These are phyloP conservation scores for Oxystoma pomonae DNA, from an alignment of 2,888 invertebrate genomes.

Conservation along the genomic window DNA sequence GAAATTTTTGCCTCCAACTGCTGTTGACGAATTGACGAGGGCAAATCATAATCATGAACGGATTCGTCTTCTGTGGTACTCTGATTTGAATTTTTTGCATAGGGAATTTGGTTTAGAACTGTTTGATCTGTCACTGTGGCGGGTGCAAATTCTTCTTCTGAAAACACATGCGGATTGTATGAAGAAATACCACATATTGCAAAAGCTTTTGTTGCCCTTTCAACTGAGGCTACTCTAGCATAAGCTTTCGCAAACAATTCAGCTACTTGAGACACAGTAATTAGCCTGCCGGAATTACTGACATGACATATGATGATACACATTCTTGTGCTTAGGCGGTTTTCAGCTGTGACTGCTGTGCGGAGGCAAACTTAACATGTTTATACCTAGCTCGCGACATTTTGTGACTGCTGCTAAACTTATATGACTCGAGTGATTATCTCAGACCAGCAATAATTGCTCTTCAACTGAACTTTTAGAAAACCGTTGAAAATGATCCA, in stretches of 20 bases:
- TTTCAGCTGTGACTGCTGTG: slow-evolving; percentile 18
- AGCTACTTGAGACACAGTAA: slow-evolving; percentile 12
- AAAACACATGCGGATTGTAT: slow-evolving; percentile 15
- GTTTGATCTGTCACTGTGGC: slow-evolving; percentile 7
- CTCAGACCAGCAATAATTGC: slow-evolving; percentile 12
- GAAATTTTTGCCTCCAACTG: too few species aligned
- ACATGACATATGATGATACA: slow-evolving; percentile 17
- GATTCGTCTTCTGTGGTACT: too few species aligned
- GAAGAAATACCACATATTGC: slow-evolving; percentile 17
- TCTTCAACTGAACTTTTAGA: slow-evolving; percentile 9
- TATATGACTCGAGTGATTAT: slow-evolving; percentile 15
- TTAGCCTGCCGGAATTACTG: slow-evolving; percentile 8
- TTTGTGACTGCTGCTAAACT: slow-evolving; percentile 7
- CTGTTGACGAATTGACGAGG: too few species aligned
- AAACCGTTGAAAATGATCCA: slow-evolving; percentile 15
- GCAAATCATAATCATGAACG: too few species aligned
- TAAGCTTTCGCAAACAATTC: slow-evolving; percentile 19
- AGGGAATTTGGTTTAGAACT: too few species aligned
- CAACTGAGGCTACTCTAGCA: slow-evolving; percentile 12
- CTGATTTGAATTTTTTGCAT: too few species aligned
- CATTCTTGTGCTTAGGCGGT: slow-evolving; percentile 12
- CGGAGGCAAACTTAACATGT: slow-evolving; percentile 15
- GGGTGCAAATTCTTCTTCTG: slow-evolving; percentile 14
- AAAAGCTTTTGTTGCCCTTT: slow-evolving; percentile 17
- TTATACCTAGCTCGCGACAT: slow-evolving; percentile 7